Percentiles rank a stretch among this genome's conserved stretches.
Conservation (phyloP, 2,888 invertebrate genomes). For the Cerceris ruficornis region DNA sequence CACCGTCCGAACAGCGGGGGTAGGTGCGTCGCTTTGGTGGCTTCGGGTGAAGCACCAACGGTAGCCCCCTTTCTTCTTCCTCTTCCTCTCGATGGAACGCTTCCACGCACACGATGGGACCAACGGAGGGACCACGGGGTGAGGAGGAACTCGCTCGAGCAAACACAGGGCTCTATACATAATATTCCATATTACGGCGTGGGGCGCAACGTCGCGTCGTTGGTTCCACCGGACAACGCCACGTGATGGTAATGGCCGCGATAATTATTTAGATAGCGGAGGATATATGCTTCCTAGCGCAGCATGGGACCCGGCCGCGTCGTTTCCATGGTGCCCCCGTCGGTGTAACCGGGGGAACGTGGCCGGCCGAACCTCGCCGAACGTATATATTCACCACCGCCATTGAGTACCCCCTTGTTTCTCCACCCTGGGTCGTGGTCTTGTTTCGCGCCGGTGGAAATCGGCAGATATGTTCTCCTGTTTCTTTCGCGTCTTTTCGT, state of each 20-base stretch:
- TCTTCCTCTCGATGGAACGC: conserved; percentile 26
- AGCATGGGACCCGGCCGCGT: conserved; percentile 76
- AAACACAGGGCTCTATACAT: conserved; percentile 61
- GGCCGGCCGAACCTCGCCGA: conserved; percentile 46
- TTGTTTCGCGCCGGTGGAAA: conserved; percentile 24
- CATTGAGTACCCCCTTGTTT: conserved; percentile 34
- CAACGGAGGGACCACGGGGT: neutral
- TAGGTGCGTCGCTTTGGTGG: conserved; percentile 42
- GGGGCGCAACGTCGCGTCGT: conserved; percentile 70
- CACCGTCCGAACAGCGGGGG: conserved; percentile 31
- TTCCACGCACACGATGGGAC: conserved; percentile 22
- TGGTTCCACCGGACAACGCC: conserved; percentile 76
- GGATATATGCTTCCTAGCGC: conserved; percentile 78
- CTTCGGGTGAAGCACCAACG: conserved; percentile 5
- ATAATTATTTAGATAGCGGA: conserved; percentile 80
- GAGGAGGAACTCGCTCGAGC: conserved; percentile 33
- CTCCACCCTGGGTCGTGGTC: conserved; percentile 25
- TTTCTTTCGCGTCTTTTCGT: conserved; percentile 36
- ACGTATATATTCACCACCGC: conserved; percentile 29
- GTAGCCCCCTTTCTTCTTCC: conserved; percentile 27
- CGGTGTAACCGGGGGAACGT: conserved; percentile 57
- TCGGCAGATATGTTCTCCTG: conserved; percentile 11
- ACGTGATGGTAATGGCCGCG: conserved; percentile 78
- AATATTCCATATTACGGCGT: conserved; percentile 69
- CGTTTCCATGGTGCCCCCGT: conserved; percentile 69